These are phyloP conservation scores for Trogon surrucura DNA, from an alignment of 2,113 vertebrate genomes.

Conservation along the genomic window DNA sequence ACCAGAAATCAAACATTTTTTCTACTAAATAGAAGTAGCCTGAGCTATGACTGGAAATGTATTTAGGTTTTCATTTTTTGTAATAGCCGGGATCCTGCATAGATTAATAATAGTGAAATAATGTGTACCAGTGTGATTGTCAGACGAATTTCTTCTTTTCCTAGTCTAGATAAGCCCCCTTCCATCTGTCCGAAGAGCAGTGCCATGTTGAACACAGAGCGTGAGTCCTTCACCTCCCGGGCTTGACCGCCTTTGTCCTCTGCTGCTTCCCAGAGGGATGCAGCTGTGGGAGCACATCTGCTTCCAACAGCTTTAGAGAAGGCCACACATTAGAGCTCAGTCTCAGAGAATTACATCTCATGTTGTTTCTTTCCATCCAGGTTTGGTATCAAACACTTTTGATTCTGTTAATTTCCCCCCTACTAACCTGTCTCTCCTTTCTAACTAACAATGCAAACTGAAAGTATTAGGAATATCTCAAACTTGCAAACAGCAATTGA, in stretches of 20 bases:
- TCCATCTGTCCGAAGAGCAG: conserved; percentile 20
- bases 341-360: background rate
- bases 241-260: background rate
- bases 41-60: background rate
- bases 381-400: background rate
- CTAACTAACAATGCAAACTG: background rate
- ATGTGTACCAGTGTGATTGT: background rate
- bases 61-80: conserved; percentile 32
- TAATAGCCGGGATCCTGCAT: background rate
- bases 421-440: background rate
- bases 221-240: background rate
- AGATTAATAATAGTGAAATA: conserved; percentile 30
- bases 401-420: background rate
- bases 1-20: background rate
- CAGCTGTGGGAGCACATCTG: background rate
- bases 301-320: background rate
- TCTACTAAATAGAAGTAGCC: background rate
- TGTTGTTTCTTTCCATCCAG: background rate
- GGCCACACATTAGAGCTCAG: background rate
- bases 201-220: background rate
- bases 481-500: background rate
- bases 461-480: background rate
- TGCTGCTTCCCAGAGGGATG: background rate
- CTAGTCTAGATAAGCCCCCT: background rate
- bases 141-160: background rate